phyloP scores from a whole-genome alignment of 35 echinoderm and acorn worm species.

The Heliocidaris tuberculata region DNA sequence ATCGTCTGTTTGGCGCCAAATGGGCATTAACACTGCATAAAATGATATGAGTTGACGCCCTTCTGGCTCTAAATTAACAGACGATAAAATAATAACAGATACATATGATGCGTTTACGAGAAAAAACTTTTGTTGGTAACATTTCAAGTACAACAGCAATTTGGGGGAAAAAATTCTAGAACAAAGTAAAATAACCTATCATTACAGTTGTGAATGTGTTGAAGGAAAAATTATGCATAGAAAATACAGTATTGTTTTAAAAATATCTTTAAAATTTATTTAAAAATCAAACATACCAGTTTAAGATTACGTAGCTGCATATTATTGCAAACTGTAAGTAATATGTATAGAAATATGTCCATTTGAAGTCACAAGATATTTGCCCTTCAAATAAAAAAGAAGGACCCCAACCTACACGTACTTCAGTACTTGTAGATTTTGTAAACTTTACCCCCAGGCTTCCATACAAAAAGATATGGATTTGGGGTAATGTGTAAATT shows the following conservation, averaged over 20 bases:
- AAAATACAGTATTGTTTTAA: neutral
- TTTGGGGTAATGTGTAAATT: constrained; percentile 46
- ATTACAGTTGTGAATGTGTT: too few species aligned
- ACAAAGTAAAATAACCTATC: too few species aligned
- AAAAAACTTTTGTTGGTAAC: too few species aligned
- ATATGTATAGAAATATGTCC: neutral
- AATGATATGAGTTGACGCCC: too few species aligned
- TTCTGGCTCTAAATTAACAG: too few species aligned
- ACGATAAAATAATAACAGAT: too few species aligned
- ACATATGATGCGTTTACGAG: neutral
- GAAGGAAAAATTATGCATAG: too few species aligned
- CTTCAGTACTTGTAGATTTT: neutral
- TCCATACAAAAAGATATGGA: constrained; percentile 35
- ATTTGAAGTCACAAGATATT: neutral
- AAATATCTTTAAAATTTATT: neutral
- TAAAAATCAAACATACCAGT: neutral
- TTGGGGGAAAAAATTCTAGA: too few species aligned
- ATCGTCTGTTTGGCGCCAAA: neutral
- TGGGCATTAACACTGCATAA: too few species aligned
- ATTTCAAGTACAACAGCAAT: too few species aligned
- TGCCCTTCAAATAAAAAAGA: neutral
- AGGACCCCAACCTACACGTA: neutral
- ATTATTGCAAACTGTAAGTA: neutral
- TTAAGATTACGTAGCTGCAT: neutral
- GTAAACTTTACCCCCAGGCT: neutral